Percentiles rank a stretch among this genome's conserved stretches.
Conservation (phyloP, 2,797 vertebrate species). For the Sebastes paucispinis region DNA sequence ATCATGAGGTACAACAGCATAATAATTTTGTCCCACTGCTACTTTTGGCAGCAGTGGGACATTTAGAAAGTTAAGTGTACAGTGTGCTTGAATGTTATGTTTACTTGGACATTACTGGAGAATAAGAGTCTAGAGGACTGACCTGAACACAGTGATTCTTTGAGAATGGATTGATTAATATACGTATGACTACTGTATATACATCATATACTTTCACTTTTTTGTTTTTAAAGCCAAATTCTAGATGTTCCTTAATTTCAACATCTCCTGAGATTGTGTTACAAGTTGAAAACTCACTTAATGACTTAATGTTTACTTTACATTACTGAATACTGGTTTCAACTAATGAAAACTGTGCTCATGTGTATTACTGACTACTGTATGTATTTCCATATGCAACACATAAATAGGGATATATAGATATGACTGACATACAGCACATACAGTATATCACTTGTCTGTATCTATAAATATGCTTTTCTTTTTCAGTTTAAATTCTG, state of each 20-base stretch:
- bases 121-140: background rate
- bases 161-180: background rate
- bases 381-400: slow-evolving; percentile 25
- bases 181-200: slow-evolving; percentile 19
- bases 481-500: slow-evolving; percentile 23
- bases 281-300: slow-evolving; percentile 8
- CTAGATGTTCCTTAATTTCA: slow-evolving; percentile 13
- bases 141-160: background rate
- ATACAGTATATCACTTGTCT: slow-evolving; percentile 19
- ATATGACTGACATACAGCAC: background rate
- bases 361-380: slow-evolving; percentile 31
- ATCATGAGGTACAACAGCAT: background rate
- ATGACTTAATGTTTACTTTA: slow-evolving; percentile 28
- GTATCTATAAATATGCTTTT: slow-evolving; percentile 26
- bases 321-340: slow-evolving; percentile 13
- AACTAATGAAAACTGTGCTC: slow-evolving; percentile 39
- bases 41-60: background rate
- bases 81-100: slow-evolving; percentile 32
- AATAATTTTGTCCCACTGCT: background rate
- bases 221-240: slow-evolving; percentile 29
- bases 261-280: slow-evolving; percentile 17
- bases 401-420: slow-evolving; percentile 1
- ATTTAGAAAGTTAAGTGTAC: background rate
- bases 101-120: background rate
- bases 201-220: background rate